Evolutionary conservation across 2,888 invertebrate genomes (phyloP), one percentile per base, ranked within the genome.

Genomic region (Drosophila stalkeri): DNA sequence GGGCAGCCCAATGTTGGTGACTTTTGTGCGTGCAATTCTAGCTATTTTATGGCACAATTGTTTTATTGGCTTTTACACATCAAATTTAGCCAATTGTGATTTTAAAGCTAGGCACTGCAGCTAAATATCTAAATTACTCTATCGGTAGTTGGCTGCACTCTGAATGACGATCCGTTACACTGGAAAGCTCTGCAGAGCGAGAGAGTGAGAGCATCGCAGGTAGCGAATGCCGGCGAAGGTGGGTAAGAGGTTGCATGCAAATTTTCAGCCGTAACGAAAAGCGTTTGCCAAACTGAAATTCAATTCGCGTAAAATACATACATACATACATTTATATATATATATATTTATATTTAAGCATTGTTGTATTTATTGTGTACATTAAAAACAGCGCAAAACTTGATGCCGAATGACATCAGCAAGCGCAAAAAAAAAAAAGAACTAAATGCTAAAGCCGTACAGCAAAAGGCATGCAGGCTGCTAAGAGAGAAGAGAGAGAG

Each of bases 321-420:
- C 6, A 49, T 46, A 46, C 16, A 12, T 23, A 39, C 2, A 16
- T n/a, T 4, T 49, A 23, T n/a, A 9, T 49, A 23, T 54, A 16
- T 44, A 20, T 55, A 23, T 51, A n/a, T 46, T 0, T n/a, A 9
- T 49, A 41, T 71, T 65, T 41, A 55, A 72, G 44, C 54, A 76
- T 71, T 68, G 39, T 69, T 66, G 49, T 59, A 52, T 55, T 55
- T 49, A 67, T 61, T 73, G 52, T 62, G 56, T 62, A 67, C 55
- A 64, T 55, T 49, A 46, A 37, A 66, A 60, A 16, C 55, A 67
- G 59, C 64, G 27, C 37, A 59, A 76, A 77, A 60, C 62, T 56
- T 59, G 52, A 59, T 43, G 66, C 67, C 67, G 71, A 78, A 78
- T 78, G 77, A 78, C 77, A 78, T 78, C 77, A 78, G 60, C 75